phyloP scores from a whole-genome alignment of 2,113 vertebrate genomes.

The Australoheros scitulus region DNA sequence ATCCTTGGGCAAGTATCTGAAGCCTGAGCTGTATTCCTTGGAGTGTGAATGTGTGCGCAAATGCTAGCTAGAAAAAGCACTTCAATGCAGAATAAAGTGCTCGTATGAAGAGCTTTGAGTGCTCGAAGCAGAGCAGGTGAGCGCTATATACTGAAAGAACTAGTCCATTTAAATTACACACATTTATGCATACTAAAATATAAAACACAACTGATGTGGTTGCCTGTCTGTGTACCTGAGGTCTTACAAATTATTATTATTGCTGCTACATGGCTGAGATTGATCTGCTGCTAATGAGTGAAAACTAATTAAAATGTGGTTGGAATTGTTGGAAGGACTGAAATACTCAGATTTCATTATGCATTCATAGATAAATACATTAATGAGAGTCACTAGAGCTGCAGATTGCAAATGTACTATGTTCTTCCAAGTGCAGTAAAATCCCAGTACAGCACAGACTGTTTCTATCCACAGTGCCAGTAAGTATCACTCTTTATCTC shows the following conservation, averaged over 20 bases:
- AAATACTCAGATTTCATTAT: conserved; percentile 22
- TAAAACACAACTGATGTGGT: background rate
- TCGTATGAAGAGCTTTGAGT: no score
- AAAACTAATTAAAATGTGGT: conserved; percentile 30
- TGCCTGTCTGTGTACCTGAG: background rate
- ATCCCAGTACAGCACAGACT: conserved; percentile 4
- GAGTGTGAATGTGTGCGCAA: no score
- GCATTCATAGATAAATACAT: conserved; percentile 17
- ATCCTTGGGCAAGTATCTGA: no score
- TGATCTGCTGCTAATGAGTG: conserved; percentile 34
- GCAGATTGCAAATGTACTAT: conserved; percentile 6
- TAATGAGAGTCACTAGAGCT: conserved; percentile 9
- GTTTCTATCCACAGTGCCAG: conserved; percentile 20
- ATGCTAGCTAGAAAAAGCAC: no score
- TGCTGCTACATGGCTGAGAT: background rate
- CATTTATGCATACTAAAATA: background rate
- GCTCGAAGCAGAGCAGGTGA: no score
- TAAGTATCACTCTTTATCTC: conserved; percentile 60
- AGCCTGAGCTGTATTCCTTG: no score
- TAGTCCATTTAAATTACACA: background rate
- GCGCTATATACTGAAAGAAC: no score
- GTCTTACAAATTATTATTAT: background rate
- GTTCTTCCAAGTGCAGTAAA: conserved; percentile 20
- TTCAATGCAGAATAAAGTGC: no score
- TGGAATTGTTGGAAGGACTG: conserved; percentile 6